Evolutionary conservation across 2,888 invertebrate genomes (phyloP), one percentile per base, ranked within the genome.

Genomic region (Drosophila subsilvestris): DNA sequence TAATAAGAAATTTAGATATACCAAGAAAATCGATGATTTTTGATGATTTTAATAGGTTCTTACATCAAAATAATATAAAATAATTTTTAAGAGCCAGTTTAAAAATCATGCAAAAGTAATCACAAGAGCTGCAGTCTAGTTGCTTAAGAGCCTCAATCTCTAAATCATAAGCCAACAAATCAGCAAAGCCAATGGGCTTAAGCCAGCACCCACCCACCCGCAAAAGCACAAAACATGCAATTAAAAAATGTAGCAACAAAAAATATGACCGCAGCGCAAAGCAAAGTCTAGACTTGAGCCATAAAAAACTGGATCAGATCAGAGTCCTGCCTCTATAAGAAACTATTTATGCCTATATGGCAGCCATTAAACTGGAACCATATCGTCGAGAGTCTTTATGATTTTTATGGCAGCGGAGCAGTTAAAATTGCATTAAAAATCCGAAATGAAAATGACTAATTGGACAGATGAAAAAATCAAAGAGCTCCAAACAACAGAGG

Each of bases 381-480:
- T 37, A 56, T 67, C 77, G n/a, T 66, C 57, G 43, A 65, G 67
- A 53, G 53, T 66, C 56, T 69, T 56, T 65, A 66, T 71, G 53
- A 32, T 48, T 69, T 66, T 71, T 71, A 71, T 63, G 42, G 66
- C 27, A n/a, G 55, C 47, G 44, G n/a, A 32, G 70, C 75, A 65
- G 82, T 76, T 85, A 78, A 83, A 85, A 76, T 74, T 72, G 80
- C 80, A 80, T 83, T 78, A 82, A 61, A 67, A 74, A 75, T 72
- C 75, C 78, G 68, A 55, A 66, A 79, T 78, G 71, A 85, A 84
- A 86, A 76, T 81, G 84, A 78, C 84, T 85, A 85, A 86, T 85
- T 85, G 84, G 81, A 83, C 84, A 83, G 81, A 79, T 84, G 78
- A 62, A 74, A 84, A 83, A 75, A 77, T 80, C 77, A 83, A 86